Base-by-base conservation (phyloP, 1,140 invertebrate species). In the Pachypsylla venusta region DNA sequence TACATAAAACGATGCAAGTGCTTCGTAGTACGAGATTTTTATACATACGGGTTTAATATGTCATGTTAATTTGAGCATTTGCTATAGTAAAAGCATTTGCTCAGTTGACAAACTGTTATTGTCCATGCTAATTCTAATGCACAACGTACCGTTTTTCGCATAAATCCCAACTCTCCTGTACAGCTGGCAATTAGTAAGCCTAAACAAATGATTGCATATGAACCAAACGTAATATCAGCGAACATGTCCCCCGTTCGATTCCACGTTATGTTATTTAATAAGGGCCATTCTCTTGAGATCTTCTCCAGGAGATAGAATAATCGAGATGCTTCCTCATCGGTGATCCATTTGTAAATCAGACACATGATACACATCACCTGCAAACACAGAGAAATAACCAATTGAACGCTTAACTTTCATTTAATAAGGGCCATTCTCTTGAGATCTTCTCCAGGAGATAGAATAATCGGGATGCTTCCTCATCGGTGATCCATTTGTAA, bases 261-360 rank as follows among this genome's bases (percentile, higher is more conserved):
- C 81, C 82, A 84, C 0, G 82, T 84, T 27, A 85, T 76, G 59
- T 81, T 84, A 59, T 77, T 82, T 53, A 84, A 69, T 2, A 84
- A 74, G n/a, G 81, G 80, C 83, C 83, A 85, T 71, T 85, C 83
- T 56, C 79, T 71, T 24, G 82, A 84, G 25, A 81, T 69, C 71
- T 84, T 84, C 68, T 84, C 78, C 48, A 84, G 71, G 60, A 79
- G 79, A 42, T 81, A 74, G 58, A 78, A 79, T 35, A 85, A 70
- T 58, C 82, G 73, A 53, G 75, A 73, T 35, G 81, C 81, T 67
- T 87, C 83, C 63, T 84, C 81, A 42, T 83, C 77, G 0, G 83
- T 84, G 55, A 84, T 77, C 60, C 82, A 73, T 68, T 84, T 81
- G 59, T 76, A 76, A 1, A 83, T 75, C 39, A 85, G 69, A 63